Percentiles rank a stretch among this genome's conserved stretches.
Conservation (phyloP, 2,888 invertebrate species). For the Troides helena region DNA sequence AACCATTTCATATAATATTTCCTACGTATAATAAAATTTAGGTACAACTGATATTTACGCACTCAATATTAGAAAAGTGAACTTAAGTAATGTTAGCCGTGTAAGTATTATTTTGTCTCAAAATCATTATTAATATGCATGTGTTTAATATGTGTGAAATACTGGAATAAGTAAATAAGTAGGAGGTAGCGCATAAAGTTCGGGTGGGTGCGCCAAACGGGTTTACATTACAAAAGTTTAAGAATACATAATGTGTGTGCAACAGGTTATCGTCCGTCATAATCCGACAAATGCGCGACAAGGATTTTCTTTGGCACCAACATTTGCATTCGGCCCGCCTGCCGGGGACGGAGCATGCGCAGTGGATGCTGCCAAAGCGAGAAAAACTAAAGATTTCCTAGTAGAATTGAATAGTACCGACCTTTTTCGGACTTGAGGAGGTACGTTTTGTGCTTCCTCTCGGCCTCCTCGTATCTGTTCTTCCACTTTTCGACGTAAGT, state of each 20-base stretch:
- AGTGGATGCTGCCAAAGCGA: slow-evolving; percentile 43
- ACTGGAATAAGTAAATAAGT: background rate
- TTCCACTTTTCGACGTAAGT: slow-evolving; percentile 83
- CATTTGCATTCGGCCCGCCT: slow-evolving; percentile 63
- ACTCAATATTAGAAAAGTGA: too few species aligned
- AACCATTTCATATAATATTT: too few species aligned
- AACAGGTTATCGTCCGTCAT: slow-evolving; percentile 74
- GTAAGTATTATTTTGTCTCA: slow-evolving; percentile 13
- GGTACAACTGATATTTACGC: too few species aligned
- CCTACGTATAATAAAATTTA: too few species aligned
- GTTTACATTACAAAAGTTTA: slow-evolving; percentile 57
- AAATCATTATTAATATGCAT: background rate
- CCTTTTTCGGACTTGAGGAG: slow-evolving; percentile 86
- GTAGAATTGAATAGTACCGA: slow-evolving; percentile 61
- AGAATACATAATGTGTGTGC: slow-evolving; percentile 66
- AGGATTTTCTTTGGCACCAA: slow-evolving; percentile 66
- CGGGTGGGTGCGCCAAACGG: slow-evolving; percentile 29
- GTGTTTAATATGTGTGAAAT: background rate
- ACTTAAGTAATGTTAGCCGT: background rate
- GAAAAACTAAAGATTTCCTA: slow-evolving; percentile 43
- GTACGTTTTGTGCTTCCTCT: slow-evolving; percentile 83
- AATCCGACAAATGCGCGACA: slow-evolving; percentile 72
- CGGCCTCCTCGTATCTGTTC: slow-evolving; percentile 85
- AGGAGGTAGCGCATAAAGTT: slow-evolving; percentile 20
- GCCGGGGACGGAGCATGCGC: slow-evolving; percentile 64